Base-by-base conservation (phyloP, 2,113 vertebrate genomes). In the Onychostoma macrolepis region DNA sequence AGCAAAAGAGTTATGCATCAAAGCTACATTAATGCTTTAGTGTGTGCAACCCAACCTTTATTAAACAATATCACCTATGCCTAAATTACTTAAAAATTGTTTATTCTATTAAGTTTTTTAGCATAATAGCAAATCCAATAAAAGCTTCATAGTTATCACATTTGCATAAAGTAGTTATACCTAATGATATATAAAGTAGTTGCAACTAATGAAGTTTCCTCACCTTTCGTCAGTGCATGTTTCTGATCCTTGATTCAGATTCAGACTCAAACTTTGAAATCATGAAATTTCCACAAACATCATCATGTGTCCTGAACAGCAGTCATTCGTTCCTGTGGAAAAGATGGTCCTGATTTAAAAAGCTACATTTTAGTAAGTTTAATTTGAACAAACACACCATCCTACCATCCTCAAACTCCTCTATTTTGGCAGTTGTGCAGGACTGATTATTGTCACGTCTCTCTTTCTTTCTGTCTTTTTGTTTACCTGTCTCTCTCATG, bases 401-500 rank as follows among this genome's bases (percentile, higher is more conserved):
- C 63, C 28, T 19, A 78, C 43, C 10, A 28, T 26, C 28, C 74
- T 79, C 13, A 61, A 58, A 61, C 76, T 28, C 58, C 19, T 45
- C n/a, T 33, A 11, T 43, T 19, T 74, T 80, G 45, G 67, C n/a
- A 58, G n/a, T 7, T 45, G 65, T 24, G 30, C 48, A 58, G 41
- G n/a, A 71, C 26, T 26, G 15, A 21, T 41, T 6, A 38, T 15
- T 36, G 63, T 36, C 28, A 67, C 28, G 15, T 79, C 43, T 72
- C 21, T 61, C 48, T 63, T 50, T 41, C 56, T 36, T 24, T 61
- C 24, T 33, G 36, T 21, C 45, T 6, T 11, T 75, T 24, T 56
- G 43, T 71, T 87, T 56, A 65, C 43, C 82, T 83, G 82, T 63
- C 80, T 84, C 41, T 78, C 56, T 65, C 53, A 65, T 43, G 75